Base-by-base conservation (phyloP, 2,113 vertebrate species). In the Apodemus speciosus region DNA sequence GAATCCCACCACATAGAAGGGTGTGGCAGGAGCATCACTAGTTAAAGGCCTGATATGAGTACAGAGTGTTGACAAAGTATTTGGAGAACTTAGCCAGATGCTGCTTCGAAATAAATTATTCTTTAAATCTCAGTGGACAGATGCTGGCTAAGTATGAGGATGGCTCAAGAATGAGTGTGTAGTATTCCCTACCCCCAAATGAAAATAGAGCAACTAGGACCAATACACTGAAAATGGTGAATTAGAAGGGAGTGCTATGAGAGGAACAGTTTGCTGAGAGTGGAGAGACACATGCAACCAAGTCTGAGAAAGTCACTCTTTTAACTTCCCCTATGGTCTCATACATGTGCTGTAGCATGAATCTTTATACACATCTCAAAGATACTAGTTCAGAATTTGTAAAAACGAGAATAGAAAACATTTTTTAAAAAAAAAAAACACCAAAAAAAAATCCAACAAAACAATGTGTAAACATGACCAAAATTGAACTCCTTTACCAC, bases 71-170 rank as follows among this genome's bases (percentile, higher is more conserved):
- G 30, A 51, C 4, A 77, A 51, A 35, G 35, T 32, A 76, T 30
- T 9, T 76, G 73, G 46, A 3, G 27, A 49, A 32, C 73, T 32
- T 76, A 76, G 8, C 14, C 43, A 46, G 40, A 75, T 13, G 43
- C 6, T 3, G 10, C 25, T 25, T 46, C 43, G 32, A 32, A 32
- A 18, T 76, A 51, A 18, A 27, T 32, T 49, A 49, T 76, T 46
- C 25, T 49, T 46, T 32, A 32, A 49, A 27, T 0, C 43, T 76
- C 43, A 4, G 27, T 43, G 73, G 15, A 18, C 0, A 32, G 27
- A 9, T 32, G 15, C 43, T 51, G 7, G 14, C 40, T 43, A 51
- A 49, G 27, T 0, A 18, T 32, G 3, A 0, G 46, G 0, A 7
- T 16, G 15, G 7, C 0, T 49, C 43, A 30, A 75, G 13, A 75